Base-by-base conservation (phyloP, 2,888 invertebrate species). In the Thumatha senex region DNA sequence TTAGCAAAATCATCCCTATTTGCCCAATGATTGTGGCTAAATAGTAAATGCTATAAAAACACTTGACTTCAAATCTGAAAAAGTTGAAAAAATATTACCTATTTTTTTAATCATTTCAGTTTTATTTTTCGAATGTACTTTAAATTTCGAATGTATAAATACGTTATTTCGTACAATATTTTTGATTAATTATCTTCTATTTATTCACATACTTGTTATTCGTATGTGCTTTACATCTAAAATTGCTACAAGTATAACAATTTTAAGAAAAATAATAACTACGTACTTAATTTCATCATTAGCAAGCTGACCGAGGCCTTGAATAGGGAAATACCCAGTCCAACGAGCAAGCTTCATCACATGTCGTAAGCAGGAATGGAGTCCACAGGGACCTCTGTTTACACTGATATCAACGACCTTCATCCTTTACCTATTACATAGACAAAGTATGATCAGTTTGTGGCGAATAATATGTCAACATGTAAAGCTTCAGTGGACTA, bases 271-370 rank as follows among this genome's bases (percentile, higher is more conserved):
- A 13, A 10, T 30, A 12, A 7, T 24, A n/a, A n/a, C 3, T 8
- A 36, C 9, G 10, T 36, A 44, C 44, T 29, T 44, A 14, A 35
- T 36, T 44, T 29, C 14, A 29, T 44, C 35, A 1, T 13, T 34
- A 36, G 44, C 18, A 1, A 14, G 29, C 36, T 44, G 44, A 7
- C 34, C 35, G 11, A 44, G 44, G 8, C 44, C 44, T 44, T 44
- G 29, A 0, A 44, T 15, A 29, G 44, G 44, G 35, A 44, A 44
- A 13, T 34, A 44, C 0, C 44, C 44, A 11, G 14, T 36, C 35
- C 44, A 44, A 35, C 36, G 44, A 10, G 35, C 35, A 11, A 44
- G 29, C 29, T 35, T 44, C 44, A 44, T 44, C 11, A 34, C 13
- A n/a, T 44, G 35, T 13, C 36, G 35, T 14, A 44, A 36, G 36